Conservation (phyloP, 1,140 invertebrate species). For the Leptinotarsa texana region DNA sequence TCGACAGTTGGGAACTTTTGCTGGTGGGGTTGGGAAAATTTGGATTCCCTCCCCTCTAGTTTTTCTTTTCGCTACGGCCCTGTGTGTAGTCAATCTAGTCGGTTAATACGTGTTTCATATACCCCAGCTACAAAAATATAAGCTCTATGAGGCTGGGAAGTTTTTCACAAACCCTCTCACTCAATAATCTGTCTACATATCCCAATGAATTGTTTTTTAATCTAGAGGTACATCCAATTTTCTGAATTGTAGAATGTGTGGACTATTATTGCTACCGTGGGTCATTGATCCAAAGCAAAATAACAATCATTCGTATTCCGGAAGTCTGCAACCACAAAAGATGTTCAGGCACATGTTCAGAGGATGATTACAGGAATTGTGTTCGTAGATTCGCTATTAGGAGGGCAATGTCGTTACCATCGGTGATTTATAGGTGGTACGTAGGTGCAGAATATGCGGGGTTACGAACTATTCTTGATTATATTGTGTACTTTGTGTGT, state of each 20-base stretch:
- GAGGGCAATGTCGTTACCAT: conserved; percentile 18
- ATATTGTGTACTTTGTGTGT: conserved; percentile 9
- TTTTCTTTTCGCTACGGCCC: too few relatives aligned
- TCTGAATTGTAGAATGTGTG: background rate
- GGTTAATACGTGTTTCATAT: too few relatives aligned
- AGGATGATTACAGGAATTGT: conserved; percentile 15
- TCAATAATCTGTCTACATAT: too few relatives aligned
- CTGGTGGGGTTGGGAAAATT: too few relatives aligned
- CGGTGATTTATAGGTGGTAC: conserved; percentile 12
- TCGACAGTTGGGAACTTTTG: too few relatives aligned
- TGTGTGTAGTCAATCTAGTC: too few relatives aligned
- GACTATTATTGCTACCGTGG: background rate
- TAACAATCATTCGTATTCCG: background rate
- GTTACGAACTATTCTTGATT: conserved; percentile 13
- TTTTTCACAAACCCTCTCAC: too few relatives aligned
- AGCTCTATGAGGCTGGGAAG: too few relatives aligned
- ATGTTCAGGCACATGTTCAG: conserved; percentile 1
- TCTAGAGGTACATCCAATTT: background rate
- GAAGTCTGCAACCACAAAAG: conserved; percentile 12
- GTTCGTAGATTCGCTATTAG: conserved; percentile 14
- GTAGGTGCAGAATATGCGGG: conserved; percentile 6
- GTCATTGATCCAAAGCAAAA: background rate
- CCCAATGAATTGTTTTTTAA: too few relatives aligned
- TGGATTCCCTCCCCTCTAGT: too few relatives aligned
- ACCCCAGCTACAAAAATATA: too few relatives aligned